phyloP scores from a whole-genome alignment of 2,888 invertebrate genomes.

The Agapostemon virescens region DNA sequence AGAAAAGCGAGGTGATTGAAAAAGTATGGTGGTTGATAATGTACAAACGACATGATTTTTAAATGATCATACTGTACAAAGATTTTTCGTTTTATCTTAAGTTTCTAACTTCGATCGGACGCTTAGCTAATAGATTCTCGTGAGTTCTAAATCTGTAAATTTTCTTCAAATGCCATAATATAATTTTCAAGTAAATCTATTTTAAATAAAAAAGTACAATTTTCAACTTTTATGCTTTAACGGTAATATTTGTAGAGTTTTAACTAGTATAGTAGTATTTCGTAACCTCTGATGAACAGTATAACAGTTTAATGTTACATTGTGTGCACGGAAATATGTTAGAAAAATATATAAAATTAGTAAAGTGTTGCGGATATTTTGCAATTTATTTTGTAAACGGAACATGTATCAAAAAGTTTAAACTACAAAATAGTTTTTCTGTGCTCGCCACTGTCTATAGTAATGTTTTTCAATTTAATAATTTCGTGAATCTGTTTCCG shows the following conservation, averaged over 20 bases:
- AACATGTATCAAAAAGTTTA: background rate
- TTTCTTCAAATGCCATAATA: background rate
- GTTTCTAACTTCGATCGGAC: background rate
- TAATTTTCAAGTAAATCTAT: background rate
- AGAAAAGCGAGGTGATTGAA: conserved; percentile 4
- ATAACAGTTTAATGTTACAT: background rate
- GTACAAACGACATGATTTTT: background rate
- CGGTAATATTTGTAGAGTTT: background rate
- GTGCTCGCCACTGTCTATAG: too few species aligned
- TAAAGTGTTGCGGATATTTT: background rate
- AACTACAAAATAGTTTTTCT: too few species aligned
- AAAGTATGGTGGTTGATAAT: background rate
- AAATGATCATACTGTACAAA: background rate
- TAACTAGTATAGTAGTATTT: background rate
- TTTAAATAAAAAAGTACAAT: background rate
- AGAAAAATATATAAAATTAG: background rate
- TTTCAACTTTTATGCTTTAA: background rate
- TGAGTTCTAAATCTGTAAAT: background rate
- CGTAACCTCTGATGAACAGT: background rate
- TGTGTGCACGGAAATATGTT: background rate
- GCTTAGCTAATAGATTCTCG: background rate
- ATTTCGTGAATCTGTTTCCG: too few species aligned
- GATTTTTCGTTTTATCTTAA: background rate
- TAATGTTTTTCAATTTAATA: too few species aligned
- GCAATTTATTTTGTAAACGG: background rate